Base-by-base conservation (phyloP, 1,140 invertebrate genomes). In the Zeugodacus cucurbitae region DNA sequence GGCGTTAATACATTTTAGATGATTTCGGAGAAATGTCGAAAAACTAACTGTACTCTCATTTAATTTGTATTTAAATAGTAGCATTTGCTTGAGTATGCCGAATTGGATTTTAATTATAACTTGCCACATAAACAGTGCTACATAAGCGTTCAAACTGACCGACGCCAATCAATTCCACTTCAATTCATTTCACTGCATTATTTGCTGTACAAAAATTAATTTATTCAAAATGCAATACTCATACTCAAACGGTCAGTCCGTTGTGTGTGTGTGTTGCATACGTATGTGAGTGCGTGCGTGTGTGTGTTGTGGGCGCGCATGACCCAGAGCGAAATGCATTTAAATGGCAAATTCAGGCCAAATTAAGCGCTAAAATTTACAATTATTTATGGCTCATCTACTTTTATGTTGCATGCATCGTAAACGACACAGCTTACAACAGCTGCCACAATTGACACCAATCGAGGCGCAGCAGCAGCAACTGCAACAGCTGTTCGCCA, bases 141-240 rank as follows among this genome's bases (percentile, higher is more conserved):
- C n/a, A 22, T 17, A 82, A 14, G 22, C 74, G 44, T 8, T 54
- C 74, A 82, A 74, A 17, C 67, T 41, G 41, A 82, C 37, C 74
- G 70, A 3, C 37, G n/a, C 37, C 70, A 54, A 82, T 82, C 48
- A 82, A 54, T 82, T 82, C 26, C 74, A 41, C 26, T 82, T 82
- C 74, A 37, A 22, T 48, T 82, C 74, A 82, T 29, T 82, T 82
- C 74, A 1, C 11, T 29, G 48, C 44, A 29, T 29, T 48, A 26
- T 54, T 82, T 54, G 37, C 17, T 82, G 74, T n/a, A 11, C 41
- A 82, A 48, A 82, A 48, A 54, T 82, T 82, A 82, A 82, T 82
- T 82, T 82, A 82, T 82, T 82, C 74, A 48, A 48, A 54, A 82
- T 54, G 26, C 14, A 82, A 54, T 82, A 14, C 37, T 70, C 67